Conservation (phyloP, 2,888 invertebrate genomes). For the Cotesia congregata region DNA sequence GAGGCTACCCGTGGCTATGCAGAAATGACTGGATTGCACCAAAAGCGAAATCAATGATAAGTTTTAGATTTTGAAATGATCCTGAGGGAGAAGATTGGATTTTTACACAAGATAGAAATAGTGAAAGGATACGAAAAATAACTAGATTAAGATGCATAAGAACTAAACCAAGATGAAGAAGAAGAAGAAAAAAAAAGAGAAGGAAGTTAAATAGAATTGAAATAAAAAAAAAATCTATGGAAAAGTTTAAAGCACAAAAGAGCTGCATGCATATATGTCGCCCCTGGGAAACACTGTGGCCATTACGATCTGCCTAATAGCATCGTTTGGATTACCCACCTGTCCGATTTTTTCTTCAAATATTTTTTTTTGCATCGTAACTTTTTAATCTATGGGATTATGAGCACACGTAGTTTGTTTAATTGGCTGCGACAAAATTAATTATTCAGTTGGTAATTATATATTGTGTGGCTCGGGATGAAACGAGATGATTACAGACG, state of each 20-base stretch:
- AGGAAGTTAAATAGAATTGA: no score
- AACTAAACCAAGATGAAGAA: neutral
- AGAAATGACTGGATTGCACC: neutral
- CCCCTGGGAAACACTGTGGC: slow-evolving; percentile 21
- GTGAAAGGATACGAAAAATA: no score
- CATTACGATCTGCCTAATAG: slow-evolving; percentile 19
- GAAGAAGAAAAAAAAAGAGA: neutral
- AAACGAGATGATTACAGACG: no score
- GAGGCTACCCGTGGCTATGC: neutral
- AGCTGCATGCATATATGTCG: slow-evolving; percentile 13
- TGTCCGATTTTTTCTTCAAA: slow-evolving; percentile 6
- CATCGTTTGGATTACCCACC: slow-evolving; percentile 19
- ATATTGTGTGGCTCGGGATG: no score
- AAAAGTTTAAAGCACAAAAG: neutral
- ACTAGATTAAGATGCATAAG: neutral
- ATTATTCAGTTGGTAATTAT: neutral
- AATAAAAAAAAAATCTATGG: neutral
- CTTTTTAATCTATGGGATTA: neutral
- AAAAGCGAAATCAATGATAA: neutral
- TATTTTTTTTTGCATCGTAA: neutral
- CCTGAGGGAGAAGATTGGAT: neutral
- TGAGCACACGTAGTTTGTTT: neutral
- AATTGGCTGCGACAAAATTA: neutral
- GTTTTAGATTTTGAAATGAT: neutral
- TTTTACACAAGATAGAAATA: neutral